phyloP scores from a whole-genome alignment of 2,797 vertebrate genomes.

The Scarus forsteni region DNA sequence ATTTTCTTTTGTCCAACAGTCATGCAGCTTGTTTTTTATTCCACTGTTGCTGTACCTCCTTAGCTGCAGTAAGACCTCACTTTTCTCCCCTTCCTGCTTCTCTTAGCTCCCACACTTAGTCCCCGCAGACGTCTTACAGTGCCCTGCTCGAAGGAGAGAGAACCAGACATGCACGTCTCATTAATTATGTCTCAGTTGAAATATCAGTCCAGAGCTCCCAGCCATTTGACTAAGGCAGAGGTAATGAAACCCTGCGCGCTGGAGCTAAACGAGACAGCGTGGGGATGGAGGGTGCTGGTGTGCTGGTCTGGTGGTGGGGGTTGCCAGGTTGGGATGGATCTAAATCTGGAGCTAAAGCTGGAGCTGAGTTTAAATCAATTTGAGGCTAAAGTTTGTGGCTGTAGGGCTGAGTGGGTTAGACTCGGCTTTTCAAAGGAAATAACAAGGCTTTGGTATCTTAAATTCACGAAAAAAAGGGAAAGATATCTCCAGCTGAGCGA shows the following conservation, averaged over 20 bases:
- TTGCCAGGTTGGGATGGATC: conserved; percentile 15
- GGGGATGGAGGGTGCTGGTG: not conserved
- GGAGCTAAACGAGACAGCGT: conserved; percentile 50
- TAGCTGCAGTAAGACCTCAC: conserved; percentile 29
- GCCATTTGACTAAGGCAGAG: conserved; percentile 72
- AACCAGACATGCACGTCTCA: conserved; percentile 70
- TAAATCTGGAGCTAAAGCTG: conserved; percentile 31
- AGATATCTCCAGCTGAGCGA: conserved; percentile 6
- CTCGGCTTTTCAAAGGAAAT: conserved; percentile 13
- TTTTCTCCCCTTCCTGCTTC: conserved; percentile 40
- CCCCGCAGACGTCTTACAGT: conserved; percentile 61
- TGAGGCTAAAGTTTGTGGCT: conserved; percentile 25
- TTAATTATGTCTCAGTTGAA: conserved; percentile 80
- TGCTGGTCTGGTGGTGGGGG: not conserved
- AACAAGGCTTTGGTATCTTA: conserved; percentile 23
- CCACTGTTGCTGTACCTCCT: conserved; percentile 9
- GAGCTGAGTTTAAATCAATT: conserved; percentile 43
- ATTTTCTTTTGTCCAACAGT: conserved; percentile 22
- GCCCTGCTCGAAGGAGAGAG: conserved; percentile 60
- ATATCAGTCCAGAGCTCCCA: conserved; percentile 69
- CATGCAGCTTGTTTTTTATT: conserved; percentile 40
- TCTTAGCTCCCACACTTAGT: conserved; percentile 43
- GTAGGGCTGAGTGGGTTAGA: conserved; percentile 2
- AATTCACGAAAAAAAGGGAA: conserved; percentile 28
- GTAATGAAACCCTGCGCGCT: conserved; percentile 65